phyloP scores from a whole-genome alignment of 2,888 invertebrate species.

The Stenotaenia linearis region DNA sequence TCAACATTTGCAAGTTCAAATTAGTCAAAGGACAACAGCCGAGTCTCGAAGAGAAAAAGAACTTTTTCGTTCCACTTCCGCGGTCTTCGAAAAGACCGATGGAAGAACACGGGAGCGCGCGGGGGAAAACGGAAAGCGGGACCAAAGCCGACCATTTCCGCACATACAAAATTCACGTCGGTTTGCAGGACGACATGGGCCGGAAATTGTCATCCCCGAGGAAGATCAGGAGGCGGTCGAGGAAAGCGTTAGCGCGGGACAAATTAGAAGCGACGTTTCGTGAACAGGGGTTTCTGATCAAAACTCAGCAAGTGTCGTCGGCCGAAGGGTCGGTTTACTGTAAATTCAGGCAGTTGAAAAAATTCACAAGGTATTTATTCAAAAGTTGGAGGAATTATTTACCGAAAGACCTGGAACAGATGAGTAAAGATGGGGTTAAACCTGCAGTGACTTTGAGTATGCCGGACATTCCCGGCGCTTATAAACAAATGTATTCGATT shows the following conservation, averaged over 20 bases:
- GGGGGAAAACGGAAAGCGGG: not conserved
- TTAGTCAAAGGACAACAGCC: slow-evolving; percentile 88
- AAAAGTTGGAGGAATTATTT: slow-evolving; percentile 90
- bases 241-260: slow-evolving; percentile 59
- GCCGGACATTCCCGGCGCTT: slow-evolving; percentile 21
- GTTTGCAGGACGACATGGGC: slow-evolving; percentile 35
- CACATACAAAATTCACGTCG: slow-evolving; percentile 35
- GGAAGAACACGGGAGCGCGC: not conserved
- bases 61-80: slow-evolving; percentile 62
- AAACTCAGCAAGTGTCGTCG: slow-evolving; percentile 85
- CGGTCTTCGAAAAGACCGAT: not conserved
- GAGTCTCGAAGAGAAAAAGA: slow-evolving; percentile 81
- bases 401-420: slow-evolving; percentile 49
- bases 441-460: not conserved
- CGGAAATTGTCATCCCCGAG: slow-evolving; percentile 29
- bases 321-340: slow-evolving; percentile 91
- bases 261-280: slow-evolving; percentile 87
- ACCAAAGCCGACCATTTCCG: slow-evolving; percentile 31
- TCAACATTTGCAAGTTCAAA: slow-evolving; percentile 87
- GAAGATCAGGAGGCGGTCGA: slow-evolving; percentile 63
- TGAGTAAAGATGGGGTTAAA: not conserved
- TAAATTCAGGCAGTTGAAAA: slow-evolving; percentile 81
- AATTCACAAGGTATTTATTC: slow-evolving; percentile 84
- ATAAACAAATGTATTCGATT: not conserved
- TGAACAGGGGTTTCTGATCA: slow-evolving; percentile 86